Base-by-base conservation (phyloP, 1,140 invertebrate genomes). In the Drosophila parvula region DNA sequence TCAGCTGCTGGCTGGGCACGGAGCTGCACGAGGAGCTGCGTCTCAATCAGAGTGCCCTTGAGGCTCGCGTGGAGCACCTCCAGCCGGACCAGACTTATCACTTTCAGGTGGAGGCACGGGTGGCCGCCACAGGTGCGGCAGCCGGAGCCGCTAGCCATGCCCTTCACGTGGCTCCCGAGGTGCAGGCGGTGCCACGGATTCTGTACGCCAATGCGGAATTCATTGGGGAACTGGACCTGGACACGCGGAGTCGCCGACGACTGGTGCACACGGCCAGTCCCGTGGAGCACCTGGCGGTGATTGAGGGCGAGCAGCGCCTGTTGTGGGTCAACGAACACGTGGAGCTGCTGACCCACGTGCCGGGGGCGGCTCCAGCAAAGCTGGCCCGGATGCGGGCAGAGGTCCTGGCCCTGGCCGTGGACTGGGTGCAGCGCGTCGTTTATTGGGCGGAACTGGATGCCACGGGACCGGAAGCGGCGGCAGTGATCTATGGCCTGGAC, bases 241-340 rank as follows among this genome's bases (percentile, higher is more conserved):
- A 97, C 84, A 93, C 94, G 9, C 92, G 94, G 12, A 92, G 92
- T 2, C 94, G 74, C 0, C 70, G 62, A 0, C 50, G 77, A 4
- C 48, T 90, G 14, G 79, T 91, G 7, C 71, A 81, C 36, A 91
- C 88, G 0, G 55, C 80, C 14, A 91, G 93, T 38, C 93, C 93
- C 22, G 94, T 95, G 0, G 93, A 95, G 1, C 95, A 95, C 78
- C 93, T 96, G 38, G 92, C 93, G 4, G 93, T 95, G 30, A 92
- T 95, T 12, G 93, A 94, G n/a, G 93, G 94, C 51, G 97, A 98
- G 89, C 94, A 95, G 56, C 94, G 95, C 41, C 93, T 97, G 9
- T 97, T 96, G 74, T 98, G 97, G 97, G 94, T 98, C 5, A 96
- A 97, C 79, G 95, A 97, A 79, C 94, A 96, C 78, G 94, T 96